Conservation (phyloP, 1,140 invertebrate genomes). For the Zaprionus camerounensis region DNA sequence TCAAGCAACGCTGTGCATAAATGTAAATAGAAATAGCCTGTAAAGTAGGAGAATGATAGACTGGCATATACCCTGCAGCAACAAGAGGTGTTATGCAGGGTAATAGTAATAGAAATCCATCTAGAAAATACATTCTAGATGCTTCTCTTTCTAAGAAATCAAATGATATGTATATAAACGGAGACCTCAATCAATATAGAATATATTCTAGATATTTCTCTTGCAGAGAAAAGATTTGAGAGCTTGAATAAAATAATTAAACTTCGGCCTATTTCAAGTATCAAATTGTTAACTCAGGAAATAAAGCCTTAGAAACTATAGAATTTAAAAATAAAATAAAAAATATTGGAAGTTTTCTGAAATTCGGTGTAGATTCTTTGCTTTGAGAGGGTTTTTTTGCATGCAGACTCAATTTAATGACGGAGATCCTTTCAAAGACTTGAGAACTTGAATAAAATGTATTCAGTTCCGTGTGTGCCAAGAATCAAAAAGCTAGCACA, state of each 20-base stretch:
- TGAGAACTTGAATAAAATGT: neutral
- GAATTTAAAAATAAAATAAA: neutral
- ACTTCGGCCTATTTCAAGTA: neutral
- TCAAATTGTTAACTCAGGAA: neutral
- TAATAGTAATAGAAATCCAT: too few relatives aligned
- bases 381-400: neutral
- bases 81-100: neutral
- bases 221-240: neutral
- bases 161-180: too few relatives aligned
- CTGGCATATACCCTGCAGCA: neutral
- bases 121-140: too few relatives aligned
- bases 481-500: neutral
- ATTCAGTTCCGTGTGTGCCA: neutral
- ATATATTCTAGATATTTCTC: too few relatives aligned
- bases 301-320: neutral
- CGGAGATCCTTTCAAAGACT: neutral
- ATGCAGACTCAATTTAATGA: neutral
- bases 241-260: neutral
- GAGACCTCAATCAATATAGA: too few relatives aligned
- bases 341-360: neutral
- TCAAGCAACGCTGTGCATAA: conserved; percentile 43
- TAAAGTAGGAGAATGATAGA: neutral
- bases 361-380: neutral
- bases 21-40: conserved; percentile 30
- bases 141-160: too few relatives aligned